A percentile compares a stretch with the other conserved stretches of the same genome.
Conservation (phyloP, 2,888 invertebrate species). For the Dusona sp. region DNA sequence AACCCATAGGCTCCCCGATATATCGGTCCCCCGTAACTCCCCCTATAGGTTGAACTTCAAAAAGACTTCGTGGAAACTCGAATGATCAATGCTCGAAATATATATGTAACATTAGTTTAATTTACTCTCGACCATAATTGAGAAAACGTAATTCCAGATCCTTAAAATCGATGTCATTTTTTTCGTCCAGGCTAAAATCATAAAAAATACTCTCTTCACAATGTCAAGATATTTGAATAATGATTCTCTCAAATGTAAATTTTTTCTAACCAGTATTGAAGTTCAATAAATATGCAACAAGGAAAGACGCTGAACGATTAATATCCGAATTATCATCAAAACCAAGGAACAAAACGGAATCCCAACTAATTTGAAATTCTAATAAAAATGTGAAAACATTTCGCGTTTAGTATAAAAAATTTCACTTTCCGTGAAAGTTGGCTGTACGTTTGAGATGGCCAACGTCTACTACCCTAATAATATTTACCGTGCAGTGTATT, state of each 20-base stretch:
- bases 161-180: constrained; percentile 14
- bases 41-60: constrained; percentile 40
- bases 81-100: constrained; percentile 45
- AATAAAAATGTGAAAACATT: background rate
- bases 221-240: background rate
- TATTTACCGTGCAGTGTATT: background rate
- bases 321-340: background rate
- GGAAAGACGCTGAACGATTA: background rate
- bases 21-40: constrained; percentile 49
- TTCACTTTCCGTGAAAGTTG: background rate
- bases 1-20: constrained; percentile 34
- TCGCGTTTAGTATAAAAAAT: background rate
- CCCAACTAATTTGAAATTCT: background rate
- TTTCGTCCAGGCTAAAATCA: background rate
- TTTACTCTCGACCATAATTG: constrained; percentile 35
- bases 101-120: constrained; percentile 44
- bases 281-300: background rate
- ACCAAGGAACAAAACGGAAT: background rate
- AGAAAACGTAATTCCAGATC: constrained; percentile 55
- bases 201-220: background rate
- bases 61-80: constrained; percentile 32
- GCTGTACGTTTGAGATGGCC: too few relatives aligned
- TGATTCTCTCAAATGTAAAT: background rate
- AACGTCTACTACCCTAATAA: background rate
- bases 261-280: background rate